phyloP scores from a whole-genome alignment of 2,888 invertebrate species.

The Dolichopus griseipennis region DNA sequence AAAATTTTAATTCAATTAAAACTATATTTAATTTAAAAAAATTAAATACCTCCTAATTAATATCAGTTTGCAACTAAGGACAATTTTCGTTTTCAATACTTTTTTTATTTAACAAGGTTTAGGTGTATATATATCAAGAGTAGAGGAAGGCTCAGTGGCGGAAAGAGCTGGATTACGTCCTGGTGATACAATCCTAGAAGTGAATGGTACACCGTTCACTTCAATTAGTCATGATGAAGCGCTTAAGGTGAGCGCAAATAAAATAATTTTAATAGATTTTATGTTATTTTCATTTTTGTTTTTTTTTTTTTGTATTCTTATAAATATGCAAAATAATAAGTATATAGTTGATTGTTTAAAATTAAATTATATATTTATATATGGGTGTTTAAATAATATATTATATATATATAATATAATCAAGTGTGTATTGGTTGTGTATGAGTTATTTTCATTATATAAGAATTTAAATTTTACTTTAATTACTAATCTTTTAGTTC shows the following conservation, averaged over 20 bases:
- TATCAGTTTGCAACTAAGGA: constrained; percentile 25
- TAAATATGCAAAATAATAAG: neutral
- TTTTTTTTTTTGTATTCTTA: neutral
- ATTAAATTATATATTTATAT: no score
- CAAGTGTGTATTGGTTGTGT: no score
- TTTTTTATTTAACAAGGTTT: constrained; percentile 52
- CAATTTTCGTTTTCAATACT: no score
- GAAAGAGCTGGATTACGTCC: constrained; percentile 80
- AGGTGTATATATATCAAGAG: constrained; percentile 85
- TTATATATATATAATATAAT: no score
- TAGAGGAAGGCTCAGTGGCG: constrained; percentile 83
- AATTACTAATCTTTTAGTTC: no score
- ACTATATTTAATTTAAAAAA: no score
- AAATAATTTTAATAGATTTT: constrained; percentile 8
- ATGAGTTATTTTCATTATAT: no score
- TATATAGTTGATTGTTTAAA: no score
- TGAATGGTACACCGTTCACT: constrained; percentile 87
- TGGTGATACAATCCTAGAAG: constrained; percentile 90
- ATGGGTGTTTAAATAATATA: no score
- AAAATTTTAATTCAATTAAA: no score
- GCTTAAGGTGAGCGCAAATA: constrained; percentile 65
- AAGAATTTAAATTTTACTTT: no score
- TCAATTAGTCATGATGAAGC: constrained; percentile 90
- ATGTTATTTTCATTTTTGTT: neutral
- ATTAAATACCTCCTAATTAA: no score